These are phyloP conservation scores for Pomacea canaliculata DNA, from an alignment of 2,888 invertebrate genomes.

Conservation along the genomic window DNA sequence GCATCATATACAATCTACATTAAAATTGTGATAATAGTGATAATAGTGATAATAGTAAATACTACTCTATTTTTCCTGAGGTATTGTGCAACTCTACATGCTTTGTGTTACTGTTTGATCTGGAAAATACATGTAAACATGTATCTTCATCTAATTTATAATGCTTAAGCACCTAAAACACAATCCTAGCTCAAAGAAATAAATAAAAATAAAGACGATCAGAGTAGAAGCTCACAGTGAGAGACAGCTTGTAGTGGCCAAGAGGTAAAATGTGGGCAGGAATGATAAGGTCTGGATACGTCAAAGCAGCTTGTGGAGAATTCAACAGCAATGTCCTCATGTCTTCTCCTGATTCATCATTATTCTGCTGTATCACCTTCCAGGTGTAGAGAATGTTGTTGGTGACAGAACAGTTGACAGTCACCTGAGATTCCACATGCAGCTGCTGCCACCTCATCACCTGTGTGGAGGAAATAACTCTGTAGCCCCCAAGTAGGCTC, in stretches of 20 bases:
- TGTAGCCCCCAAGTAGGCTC: background rate
- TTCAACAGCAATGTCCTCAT: background rate
- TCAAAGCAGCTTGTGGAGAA: background rate
- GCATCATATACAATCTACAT: too few species aligned
- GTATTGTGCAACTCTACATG: too few species aligned
- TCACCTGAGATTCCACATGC: slow-evolving; percentile 54
- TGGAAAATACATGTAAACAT: too few species aligned
- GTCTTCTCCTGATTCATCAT: slow-evolving; percentile 1
- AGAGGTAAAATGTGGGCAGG: slow-evolving; percentile 47
- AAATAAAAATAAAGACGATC: too few species aligned
- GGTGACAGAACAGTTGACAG: slow-evolving; percentile 53
- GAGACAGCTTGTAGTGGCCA: slow-evolving; percentile 54
- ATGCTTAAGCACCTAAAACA: too few species aligned
- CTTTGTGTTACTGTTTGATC: too few species aligned
- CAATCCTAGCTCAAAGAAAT: too few species aligned
- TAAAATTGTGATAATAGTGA: too few species aligned
- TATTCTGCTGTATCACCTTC: slow-evolving; percentile 35
- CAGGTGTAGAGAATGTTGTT: slow-evolving; percentile 49
- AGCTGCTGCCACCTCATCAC: slow-evolving; percentile 39
- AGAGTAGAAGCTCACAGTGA: slow-evolving; percentile 49
- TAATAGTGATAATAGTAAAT: too few species aligned
- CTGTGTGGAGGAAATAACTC: slow-evolving; percentile 23
- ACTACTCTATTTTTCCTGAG: too few species aligned
- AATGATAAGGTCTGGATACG: slow-evolving; percentile 49
- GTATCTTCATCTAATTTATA: too few species aligned